Conservation (phyloP, 2,888 invertebrate species). For the Slavum lentiscoides region DNA sequence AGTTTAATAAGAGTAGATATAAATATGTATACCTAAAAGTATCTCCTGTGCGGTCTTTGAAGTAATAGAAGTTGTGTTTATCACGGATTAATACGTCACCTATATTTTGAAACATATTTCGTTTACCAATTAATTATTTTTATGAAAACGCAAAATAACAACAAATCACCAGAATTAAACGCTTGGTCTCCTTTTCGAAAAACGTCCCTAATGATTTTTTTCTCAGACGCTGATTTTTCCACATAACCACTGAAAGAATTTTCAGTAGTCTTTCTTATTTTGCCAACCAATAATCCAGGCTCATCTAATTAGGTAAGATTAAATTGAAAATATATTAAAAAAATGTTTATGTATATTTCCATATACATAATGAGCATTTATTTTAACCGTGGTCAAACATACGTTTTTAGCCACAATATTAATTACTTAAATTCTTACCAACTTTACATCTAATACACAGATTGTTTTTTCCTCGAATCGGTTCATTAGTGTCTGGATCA, state of each 20-base stretch:
- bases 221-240: slow-evolving; percentile 74
- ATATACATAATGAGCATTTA: neutral
- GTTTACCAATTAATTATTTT: neutral
- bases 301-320: slow-evolving; percentile 64
- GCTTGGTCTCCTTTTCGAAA: slow-evolving; percentile 84
- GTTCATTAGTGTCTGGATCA: slow-evolving; percentile 70
- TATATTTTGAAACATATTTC: slow-evolving; percentile 54
- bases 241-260: slow-evolving; percentile 77
- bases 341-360: neutral
- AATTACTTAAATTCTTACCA: slow-evolving; percentile 61
- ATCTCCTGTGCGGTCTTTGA: slow-evolving; percentile 63
- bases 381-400: neutral
- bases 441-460: slow-evolving; percentile 79
- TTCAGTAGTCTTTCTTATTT: slow-evolving; percentile 67
- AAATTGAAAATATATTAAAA: neutral
- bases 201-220: slow-evolving; percentile 81
- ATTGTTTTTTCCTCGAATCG: slow-evolving; percentile 65
- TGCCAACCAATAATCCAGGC: slow-evolving; percentile 82
- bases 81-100: slow-evolving; percentile 67
- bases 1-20: neutral
- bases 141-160: slow-evolving; percentile 28
- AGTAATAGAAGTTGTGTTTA: slow-evolving; percentile 66
- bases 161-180: slow-evolving; percentile 73
- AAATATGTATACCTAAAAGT: slow-evolving; percentile 58
- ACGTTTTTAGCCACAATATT: too few species aligned